Conservation (phyloP, 1,140 invertebrate genomes). For the Harpegnathos saltator region DNA sequence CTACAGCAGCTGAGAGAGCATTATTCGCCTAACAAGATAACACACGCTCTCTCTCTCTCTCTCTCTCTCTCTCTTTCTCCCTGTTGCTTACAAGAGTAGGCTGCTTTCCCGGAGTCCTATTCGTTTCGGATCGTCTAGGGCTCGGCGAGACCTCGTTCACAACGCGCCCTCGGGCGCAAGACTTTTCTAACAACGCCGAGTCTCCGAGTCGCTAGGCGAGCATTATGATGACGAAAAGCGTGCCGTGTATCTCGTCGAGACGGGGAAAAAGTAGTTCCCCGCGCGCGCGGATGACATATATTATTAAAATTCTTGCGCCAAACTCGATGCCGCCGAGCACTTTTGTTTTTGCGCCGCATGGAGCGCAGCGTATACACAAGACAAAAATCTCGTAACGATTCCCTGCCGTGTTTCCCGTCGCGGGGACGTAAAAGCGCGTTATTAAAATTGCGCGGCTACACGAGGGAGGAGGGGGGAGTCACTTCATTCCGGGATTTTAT, state of each 20-base stretch:
- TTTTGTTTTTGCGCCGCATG: constrained; percentile 12
- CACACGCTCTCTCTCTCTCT: not conserved
- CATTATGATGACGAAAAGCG: constrained; percentile 29
- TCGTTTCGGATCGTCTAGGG: constrained; percentile 54
- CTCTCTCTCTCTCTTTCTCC: too few species aligned
- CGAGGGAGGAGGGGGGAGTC: too few species aligned
- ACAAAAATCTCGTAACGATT: constrained; percentile 13
- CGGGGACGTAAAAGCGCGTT: not conserved
- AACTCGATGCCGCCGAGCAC: not conserved
- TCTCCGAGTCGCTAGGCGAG: not conserved
- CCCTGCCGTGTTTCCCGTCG: not conserved
- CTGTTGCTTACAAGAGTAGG: constrained; percentile 17
- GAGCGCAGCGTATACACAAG: not conserved
- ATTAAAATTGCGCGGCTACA: constrained; percentile 17
- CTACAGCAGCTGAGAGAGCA: constrained; percentile 40
- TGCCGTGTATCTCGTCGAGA: not conserved
- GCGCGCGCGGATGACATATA: not conserved
- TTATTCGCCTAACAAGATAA: constrained; percentile 59
- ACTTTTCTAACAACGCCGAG: constrained; percentile 61
- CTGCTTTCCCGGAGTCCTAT: constrained; percentile 24
- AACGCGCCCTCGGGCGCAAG: constrained; percentile 23
- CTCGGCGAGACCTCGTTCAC: constrained; percentile 35
- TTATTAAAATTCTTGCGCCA: constrained; percentile 37
- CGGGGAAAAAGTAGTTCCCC: not conserved
- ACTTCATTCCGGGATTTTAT: constrained; percentile 13